Evolutionary conservation across 2,113 vertebrate species (phyloP).

Genomic region (Pelusios castaneus): DNA sequence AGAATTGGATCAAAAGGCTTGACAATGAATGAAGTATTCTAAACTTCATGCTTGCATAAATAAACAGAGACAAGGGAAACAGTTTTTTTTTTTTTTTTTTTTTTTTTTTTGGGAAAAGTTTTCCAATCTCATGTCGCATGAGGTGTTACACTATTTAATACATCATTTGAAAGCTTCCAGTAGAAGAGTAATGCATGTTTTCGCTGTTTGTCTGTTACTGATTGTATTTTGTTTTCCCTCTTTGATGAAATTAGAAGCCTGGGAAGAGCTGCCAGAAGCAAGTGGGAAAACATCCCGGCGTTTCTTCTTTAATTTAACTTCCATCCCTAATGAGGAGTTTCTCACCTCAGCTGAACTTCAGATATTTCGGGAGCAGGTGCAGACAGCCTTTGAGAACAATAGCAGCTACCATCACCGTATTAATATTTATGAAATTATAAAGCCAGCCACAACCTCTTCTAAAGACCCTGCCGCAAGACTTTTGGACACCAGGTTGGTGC

Average conservation of each 20-base stretch:
- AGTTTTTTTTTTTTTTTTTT: conserved; percentile 37
- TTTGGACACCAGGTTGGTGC: conserved; percentile 96
- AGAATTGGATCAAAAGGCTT: neutral
- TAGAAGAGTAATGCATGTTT: neutral
- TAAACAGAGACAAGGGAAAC: neutral
- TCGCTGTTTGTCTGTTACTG: conserved; percentile 42
- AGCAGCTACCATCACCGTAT: conserved; percentile 89
- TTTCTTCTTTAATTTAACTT: conserved; percentile 98
- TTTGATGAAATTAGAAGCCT: conserved; percentile 83
- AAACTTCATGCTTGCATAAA: conserved; percentile 20
- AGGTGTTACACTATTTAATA: neutral
- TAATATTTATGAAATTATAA: conserved; percentile 98
- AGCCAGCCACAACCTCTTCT: conserved; percentile 76
- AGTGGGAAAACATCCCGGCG: conserved; percentile 90
- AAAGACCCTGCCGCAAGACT: conserved; percentile 90
- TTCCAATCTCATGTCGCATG: neutral
- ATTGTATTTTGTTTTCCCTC: conserved; percentile 23
- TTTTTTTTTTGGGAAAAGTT: conserved; percentile 11
- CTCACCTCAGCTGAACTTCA: conserved; percentile 96
- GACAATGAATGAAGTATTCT: conserved; percentile 31
- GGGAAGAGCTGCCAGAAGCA: conserved; percentile 90
- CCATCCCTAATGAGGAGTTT: conserved; percentile 90
- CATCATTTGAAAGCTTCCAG: conserved; percentile 3
- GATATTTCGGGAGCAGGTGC: conserved; percentile 92
- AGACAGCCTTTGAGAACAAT: conserved; percentile 76